Base-by-base conservation (phyloP, 2,797 vertebrate genomes). In the Scolopax bukidnonensis region DNA sequence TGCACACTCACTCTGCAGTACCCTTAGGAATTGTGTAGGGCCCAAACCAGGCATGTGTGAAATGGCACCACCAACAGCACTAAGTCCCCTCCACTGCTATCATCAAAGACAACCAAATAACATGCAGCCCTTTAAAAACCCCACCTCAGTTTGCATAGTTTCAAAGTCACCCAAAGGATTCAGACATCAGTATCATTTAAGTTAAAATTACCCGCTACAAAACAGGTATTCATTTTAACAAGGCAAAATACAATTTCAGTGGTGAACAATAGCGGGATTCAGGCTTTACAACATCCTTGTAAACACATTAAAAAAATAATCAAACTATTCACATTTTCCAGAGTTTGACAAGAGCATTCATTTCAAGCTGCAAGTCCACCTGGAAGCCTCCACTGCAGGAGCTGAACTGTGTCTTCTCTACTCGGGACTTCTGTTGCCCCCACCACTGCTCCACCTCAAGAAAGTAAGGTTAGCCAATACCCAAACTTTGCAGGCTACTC, bases 341-440 rank as follows among this genome's bases (percentile, higher is more conserved):
- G 32, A 56, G 41, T 38, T 40, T 57, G n/a, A 20, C 43, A 68
- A 18, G 4, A 32, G 21, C 21, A 47, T 59, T 27, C 38, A 41
- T 32, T 41, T 43, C 20, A 47, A 50, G 11, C 30, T 19, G 21
- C 25, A 38, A 69, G 23, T 25, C 20, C 65, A 53, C 21, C 43
- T 50, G 27, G 41, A 30, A 45, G 18, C 7, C 13, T 56, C 45
- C 21, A 27, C 19, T 48, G 36, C 23, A 48, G 5, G 19, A 33
- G 71, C 32, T 59, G 4, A 76, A n/a, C 25, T 9, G 1, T 3
- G 4, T 23, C 16, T 54, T 50, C 30, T 71, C 9, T 43, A 48
- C 7, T 59, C 15, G 4, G 4, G 8, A 48, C 6, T 83, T 30
- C 20, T 45, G 9, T 27, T 80, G 50, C 16, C 20, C 3, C 0